phyloP scores from a whole-genome alignment of 2,113 vertebrate genomes.

The Capreolus pygargus region DNA sequence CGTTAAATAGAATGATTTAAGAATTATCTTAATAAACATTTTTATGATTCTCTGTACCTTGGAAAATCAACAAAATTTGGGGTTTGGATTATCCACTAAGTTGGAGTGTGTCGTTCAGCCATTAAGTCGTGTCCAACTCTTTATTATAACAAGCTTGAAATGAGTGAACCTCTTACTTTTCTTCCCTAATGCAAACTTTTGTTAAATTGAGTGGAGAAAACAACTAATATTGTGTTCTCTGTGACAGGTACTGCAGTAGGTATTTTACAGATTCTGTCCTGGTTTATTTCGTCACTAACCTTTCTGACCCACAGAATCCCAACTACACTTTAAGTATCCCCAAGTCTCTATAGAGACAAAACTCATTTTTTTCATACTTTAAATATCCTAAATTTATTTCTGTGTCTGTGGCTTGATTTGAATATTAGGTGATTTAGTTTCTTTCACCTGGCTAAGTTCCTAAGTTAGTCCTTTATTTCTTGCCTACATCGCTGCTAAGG shows the following conservation, averaged over 20 bases:
- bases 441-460: not conserved
- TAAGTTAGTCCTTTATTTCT: constrained; percentile 22
- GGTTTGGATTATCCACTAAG: not conserved
- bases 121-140: not conserved
- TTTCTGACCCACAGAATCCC: not conserved
- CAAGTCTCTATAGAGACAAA: not conserved
- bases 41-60: not conserved
- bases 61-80: not conserved
- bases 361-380: not conserved
- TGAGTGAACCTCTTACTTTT: not conserved
- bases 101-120: not conserved
- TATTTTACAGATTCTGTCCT: not conserved
- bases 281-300: not conserved
- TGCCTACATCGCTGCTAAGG: not conserved
- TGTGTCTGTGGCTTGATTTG: not conserved
- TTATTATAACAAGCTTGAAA: not conserved
- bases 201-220: not conserved
- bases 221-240: not conserved
- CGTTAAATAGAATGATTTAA: not conserved
- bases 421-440: constrained; percentile 12
- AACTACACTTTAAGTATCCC: not conserved
- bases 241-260: not conserved
- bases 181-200: not conserved
- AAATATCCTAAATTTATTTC: constrained; percentile 26
- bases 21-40: not conserved